These are phyloP conservation scores for Zosterops japonicus DNA, from an alignment of 2,113 vertebrate species.

Conservation along the genomic window DNA sequence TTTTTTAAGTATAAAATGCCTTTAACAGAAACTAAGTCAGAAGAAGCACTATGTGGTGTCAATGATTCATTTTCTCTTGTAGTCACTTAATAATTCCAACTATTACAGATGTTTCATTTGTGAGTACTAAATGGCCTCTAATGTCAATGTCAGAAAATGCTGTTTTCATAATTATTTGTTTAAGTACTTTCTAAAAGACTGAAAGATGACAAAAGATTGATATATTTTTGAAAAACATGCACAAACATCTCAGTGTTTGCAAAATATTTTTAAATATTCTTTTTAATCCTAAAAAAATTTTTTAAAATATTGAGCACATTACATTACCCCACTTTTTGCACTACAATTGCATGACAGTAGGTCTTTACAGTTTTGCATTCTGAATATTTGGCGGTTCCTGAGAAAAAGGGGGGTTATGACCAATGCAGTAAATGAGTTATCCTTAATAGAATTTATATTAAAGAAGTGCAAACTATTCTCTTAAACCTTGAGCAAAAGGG, in stretches of 20 bases:
- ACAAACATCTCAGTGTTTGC: not conserved
- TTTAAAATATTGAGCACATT: not conserved
- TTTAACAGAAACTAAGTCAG: not conserved
- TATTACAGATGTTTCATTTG: not conserved
- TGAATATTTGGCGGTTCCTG: not conserved
- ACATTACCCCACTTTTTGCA: not conserved
- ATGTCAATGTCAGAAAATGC: not conserved
- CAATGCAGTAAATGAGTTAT: not conserved
- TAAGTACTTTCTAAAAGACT: not conserved
- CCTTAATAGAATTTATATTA: not conserved
- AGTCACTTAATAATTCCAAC: conserved; percentile 4
- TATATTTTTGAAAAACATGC: not conserved
- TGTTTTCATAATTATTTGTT: not conserved
- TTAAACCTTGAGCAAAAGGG: not conserved
- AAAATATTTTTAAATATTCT: not conserved
- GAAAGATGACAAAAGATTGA: not conserved
- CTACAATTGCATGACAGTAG: not conserved
- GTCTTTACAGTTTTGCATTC: not conserved
- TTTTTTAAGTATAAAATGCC: not conserved
- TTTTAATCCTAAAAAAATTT: not conserved
- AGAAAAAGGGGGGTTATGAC: not conserved
- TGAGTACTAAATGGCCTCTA: not conserved
- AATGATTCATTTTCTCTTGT: not conserved
- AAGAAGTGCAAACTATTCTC: not conserved
- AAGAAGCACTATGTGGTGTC: not conserved